Conservation (phyloP, 1,140 invertebrate species). For the Meloidogyne floridensis region DNA sequence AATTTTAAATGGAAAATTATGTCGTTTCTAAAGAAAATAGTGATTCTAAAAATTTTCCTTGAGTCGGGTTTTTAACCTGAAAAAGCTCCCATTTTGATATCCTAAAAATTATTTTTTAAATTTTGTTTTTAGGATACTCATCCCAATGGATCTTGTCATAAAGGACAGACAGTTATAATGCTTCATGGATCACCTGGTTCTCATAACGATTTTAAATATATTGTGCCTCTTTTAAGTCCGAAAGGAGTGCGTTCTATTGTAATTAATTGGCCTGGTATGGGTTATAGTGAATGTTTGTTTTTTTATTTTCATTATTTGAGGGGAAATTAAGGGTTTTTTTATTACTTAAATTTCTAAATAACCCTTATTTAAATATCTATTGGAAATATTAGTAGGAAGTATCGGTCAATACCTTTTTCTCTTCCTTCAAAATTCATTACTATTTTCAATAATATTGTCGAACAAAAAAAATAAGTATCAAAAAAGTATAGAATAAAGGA, state of each 20-base stretch:
- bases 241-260: constrained; percentile 49
- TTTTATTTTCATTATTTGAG: not conserved
- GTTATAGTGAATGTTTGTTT: constrained; percentile 49
- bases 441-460: no score
- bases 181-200: constrained; percentile 52
- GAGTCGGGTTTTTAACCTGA: no score
- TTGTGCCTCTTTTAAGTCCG: constrained; percentile 40
- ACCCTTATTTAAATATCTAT: no score
- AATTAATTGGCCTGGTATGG: constrained; percentile 56
- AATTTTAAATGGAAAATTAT: no score
- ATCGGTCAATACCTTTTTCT: no score
- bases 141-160: constrained; percentile 17
- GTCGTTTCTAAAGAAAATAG: no score
- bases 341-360: no score
- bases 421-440: no score
- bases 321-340: not conserved
- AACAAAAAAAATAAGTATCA: no score
- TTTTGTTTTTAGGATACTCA: constrained; percentile 40
- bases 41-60: no score
- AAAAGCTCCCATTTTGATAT: not conserved
- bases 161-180: constrained; percentile 38
- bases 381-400: no score
- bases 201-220: constrained; percentile 60
- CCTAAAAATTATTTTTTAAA: not conserved
- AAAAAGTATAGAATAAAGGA: no score